Conservation (phyloP, 2,797 vertebrate genomes). For the Karalla daura region DNA sequence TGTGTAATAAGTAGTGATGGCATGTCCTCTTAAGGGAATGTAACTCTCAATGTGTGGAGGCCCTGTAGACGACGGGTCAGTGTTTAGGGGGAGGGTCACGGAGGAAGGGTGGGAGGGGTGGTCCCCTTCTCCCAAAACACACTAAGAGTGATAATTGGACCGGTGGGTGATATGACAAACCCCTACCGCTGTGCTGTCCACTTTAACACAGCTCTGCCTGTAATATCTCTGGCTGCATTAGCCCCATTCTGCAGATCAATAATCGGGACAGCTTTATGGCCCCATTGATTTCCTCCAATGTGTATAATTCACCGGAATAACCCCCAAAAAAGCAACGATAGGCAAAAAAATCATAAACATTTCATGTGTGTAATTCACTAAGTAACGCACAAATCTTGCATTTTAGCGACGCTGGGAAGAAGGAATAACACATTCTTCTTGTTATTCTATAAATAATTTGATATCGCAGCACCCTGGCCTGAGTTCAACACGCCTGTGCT, state of each 20-base stretch:
- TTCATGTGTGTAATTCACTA: not conserved
- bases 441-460: no score
- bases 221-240: constrained; percentile 1
- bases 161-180: not conserved
- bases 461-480: no score
- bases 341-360: not conserved
- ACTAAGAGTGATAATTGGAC: constrained; percentile 12
- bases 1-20: constrained; percentile 79
- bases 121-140: constrained; percentile 3
- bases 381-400: not conserved
- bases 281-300: not conserved
- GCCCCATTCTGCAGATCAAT: constrained; percentile 1
- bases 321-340: not conserved
- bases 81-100: not conserved
- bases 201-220: not conserved
- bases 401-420: no score
- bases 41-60: constrained; percentile 58
- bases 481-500: no score
- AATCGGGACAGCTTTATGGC: not conserved
- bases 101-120: constrained; percentile 18
- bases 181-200: not conserved
- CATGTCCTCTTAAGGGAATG: constrained; percentile 77
- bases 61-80: constrained; percentile 57
- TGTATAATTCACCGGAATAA: not conserved
- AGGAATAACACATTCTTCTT: no score